Evolutionary conservation across 2,797 vertebrate genomes (phyloP), one percentile per base, ranked within the genome.

Genomic region (Enteromius fasciolatus): DNA sequence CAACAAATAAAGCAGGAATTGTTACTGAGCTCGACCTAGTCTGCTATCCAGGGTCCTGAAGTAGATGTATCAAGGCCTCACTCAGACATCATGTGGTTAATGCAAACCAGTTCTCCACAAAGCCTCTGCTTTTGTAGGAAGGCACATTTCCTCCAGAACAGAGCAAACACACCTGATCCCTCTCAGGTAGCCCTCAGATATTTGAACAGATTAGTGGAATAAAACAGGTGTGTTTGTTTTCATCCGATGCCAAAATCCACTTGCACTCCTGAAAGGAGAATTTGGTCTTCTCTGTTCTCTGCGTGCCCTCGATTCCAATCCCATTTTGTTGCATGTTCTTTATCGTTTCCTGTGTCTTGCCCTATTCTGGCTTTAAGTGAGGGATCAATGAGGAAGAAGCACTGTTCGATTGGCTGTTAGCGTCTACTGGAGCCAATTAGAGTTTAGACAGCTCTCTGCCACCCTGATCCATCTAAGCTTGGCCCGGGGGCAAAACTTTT

Each of bases 391-490:
- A 89, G 87, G 84, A 88, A 90, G 90, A 90, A 88, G 72, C 84
- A 85, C 78, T 76, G 83, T 84, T 91, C 85, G 44, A 90, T 90
- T 90, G 78, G 90, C 86, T 88, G 85, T 90, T 89, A 89, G 85
- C 86, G 90, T 93, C 85, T 87, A 88, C 90, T 86, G 84, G 81
- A 92, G 91, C 91, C 91, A 94, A 93, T 94, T 94, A 94, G 90
- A 91, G 91, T 92, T 90, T 88, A 90, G 90, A 91, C 90, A 91
- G 91, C 92, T 93, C 89, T 89, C 91, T 84, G 84, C 36, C 52
- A 48, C 52, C 74, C 64, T 68, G 81, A 76, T 76, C 63, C 78
- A 18, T 89, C 90, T 87, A 91, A 90, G 90, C 90, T 84, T 61
- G 87, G 92, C 85, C 77, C 85, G 67, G 90, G 93, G 92, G 92